These are phyloP conservation scores for Chironomus striatipennis DNA, from an alignment of 1,140 invertebrate species.

Conservation along the genomic window DNA sequence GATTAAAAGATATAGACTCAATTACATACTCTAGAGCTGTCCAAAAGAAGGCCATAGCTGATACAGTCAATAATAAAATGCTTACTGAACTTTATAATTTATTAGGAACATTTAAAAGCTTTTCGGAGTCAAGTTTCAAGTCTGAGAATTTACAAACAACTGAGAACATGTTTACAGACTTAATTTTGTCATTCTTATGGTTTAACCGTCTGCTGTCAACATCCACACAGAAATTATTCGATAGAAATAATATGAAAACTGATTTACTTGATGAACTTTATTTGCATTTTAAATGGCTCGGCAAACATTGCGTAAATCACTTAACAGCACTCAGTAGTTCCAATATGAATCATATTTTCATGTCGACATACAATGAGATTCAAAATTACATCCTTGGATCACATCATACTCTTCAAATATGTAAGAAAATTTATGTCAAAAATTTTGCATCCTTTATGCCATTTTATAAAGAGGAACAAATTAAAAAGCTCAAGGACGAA, in stretches of 20 bases:
- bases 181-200: slow-evolving; percentile 33
- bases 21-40: slow-evolving; percentile 36
- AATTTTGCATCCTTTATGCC: slow-evolving; percentile 36
- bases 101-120: not conserved
- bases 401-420: slow-evolving; percentile 32
- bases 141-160: not conserved
- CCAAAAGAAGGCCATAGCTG: slow-evolving; percentile 27
- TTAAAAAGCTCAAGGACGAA: not conserved
- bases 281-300: slow-evolving; percentile 38
- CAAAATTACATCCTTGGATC: slow-evolving; percentile 30
- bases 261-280: slow-evolving; percentile 35
- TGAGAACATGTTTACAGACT: slow-evolving; percentile 27
- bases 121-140: not conserved
- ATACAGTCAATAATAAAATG: slow-evolving; percentile 33
- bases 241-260: slow-evolving; percentile 31
- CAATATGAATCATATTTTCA: not conserved
- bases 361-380: slow-evolving; percentile 25
- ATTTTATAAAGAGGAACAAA: slow-evolving; percentile 28
- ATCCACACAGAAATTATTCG: slow-evolving; percentile 31
- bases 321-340: slow-evolving; percentile 19
- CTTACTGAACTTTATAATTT: slow-evolving; percentile 27
- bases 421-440: slow-evolving; percentile 35
- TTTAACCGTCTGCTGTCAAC: slow-evolving; percentile 33
- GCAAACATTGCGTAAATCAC: slow-evolving; percentile 31
- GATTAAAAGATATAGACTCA: slow-evolving; percentile 29